Percentiles rank a stretch among this genome's conserved stretches.
Conservation (phyloP, 2,888 invertebrate species). For the Drosophila nigritarsus region DNA sequence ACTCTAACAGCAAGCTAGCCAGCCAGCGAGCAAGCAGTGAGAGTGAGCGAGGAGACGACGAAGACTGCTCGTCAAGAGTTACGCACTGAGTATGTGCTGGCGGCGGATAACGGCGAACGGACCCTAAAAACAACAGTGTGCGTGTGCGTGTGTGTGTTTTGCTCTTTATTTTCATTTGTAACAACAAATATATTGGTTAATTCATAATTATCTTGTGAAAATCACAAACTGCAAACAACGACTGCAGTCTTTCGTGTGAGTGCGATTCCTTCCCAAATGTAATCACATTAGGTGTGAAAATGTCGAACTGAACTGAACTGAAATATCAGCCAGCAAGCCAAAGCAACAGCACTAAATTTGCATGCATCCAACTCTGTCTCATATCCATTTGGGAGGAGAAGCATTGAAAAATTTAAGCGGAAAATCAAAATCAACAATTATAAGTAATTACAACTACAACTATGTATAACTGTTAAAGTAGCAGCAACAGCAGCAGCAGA, state of each 20-base stretch:
- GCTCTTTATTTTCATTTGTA: slow-evolving; percentile 57
- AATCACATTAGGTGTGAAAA: slow-evolving; percentile 43
- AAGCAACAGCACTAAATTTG: slow-evolving; percentile 35
- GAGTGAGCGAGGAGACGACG: slow-evolving; percentile 53
- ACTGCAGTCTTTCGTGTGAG: slow-evolving; percentile 39
- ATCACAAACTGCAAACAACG: slow-evolving; percentile 33
- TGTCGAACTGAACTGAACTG: slow-evolving; percentile 47
- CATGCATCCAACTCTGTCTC: slow-evolving; percentile 39
- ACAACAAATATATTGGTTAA: slow-evolving; percentile 58
- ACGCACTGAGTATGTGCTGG: slow-evolving; percentile 62
- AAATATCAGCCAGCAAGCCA: slow-evolving; percentile 36
- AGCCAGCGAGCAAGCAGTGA: slow-evolving; percentile 36
- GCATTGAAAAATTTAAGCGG: slow-evolving; percentile 16
- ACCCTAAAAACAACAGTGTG: slow-evolving; percentile 52
- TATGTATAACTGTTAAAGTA: slow-evolving; percentile 47
- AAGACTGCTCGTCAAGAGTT: slow-evolving; percentile 60
- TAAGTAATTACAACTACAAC: slow-evolving; percentile 53
- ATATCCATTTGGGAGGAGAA: slow-evolving; percentile 32
- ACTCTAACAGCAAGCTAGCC: slow-evolving; percentile 24
- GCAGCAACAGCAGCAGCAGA: slow-evolving; percentile 33
- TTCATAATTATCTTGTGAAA: slow-evolving; percentile 44
- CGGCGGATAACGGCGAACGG: slow-evolving; percentile 60
- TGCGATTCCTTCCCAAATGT: slow-evolving; percentile 38
- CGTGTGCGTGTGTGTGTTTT: slow-evolving; percentile 50
- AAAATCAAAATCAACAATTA: slow-evolving; percentile 50